These are phyloP conservation scores for Xanthorhoe spadicearia DNA, from an alignment of 2,888 invertebrate species.

Conservation along the genomic window DNA sequence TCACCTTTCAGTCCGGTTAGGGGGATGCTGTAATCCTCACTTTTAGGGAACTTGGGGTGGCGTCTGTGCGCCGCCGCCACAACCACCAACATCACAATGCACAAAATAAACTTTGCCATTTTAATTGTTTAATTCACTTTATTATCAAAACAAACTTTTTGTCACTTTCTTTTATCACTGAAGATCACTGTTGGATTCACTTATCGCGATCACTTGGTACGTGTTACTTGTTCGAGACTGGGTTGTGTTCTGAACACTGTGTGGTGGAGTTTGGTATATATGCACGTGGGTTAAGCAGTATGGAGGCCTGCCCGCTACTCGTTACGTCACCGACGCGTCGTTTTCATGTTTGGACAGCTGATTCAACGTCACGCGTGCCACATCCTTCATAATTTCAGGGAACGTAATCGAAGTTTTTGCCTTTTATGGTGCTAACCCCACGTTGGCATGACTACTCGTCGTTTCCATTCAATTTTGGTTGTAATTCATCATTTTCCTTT, in stretches of 20 bases:
- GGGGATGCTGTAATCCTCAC: slow-evolving; percentile 50
- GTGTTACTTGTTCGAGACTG: slow-evolving; percentile 68
- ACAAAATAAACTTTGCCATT: slow-evolving; percentile 68
- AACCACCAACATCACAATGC: slow-evolving; percentile 63
- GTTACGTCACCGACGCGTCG: slow-evolving; percentile 54
- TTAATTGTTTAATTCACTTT: slow-evolving; percentile 46
- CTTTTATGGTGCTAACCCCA: slow-evolving; percentile 21
- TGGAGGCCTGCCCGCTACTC: slow-evolving; percentile 47
- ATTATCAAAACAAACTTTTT: background rate
- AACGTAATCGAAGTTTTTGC: slow-evolving; percentile 21
- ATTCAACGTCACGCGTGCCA: slow-evolving; percentile 54
- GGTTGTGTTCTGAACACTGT: slow-evolving; percentile 66
- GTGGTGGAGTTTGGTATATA: slow-evolving; percentile 66
- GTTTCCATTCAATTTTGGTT: background rate
- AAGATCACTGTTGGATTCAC: slow-evolving; percentile 45
- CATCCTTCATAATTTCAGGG: slow-evolving; percentile 40
- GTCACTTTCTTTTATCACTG: slow-evolving; percentile 50
- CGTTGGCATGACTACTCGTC: slow-evolving; percentile 18
- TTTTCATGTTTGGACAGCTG: slow-evolving; percentile 56
- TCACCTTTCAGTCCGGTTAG: slow-evolving; percentile 50
- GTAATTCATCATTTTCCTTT: background rate
- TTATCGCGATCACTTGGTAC: slow-evolving; percentile 49
- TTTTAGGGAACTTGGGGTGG: slow-evolving; percentile 69
- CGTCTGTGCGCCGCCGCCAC: slow-evolving; percentile 60
- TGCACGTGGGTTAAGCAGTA: slow-evolving; percentile 49